phyloP scores from a whole-genome alignment of 2,888 invertebrate species.

The Trissolcus brochymenae region DNA sequence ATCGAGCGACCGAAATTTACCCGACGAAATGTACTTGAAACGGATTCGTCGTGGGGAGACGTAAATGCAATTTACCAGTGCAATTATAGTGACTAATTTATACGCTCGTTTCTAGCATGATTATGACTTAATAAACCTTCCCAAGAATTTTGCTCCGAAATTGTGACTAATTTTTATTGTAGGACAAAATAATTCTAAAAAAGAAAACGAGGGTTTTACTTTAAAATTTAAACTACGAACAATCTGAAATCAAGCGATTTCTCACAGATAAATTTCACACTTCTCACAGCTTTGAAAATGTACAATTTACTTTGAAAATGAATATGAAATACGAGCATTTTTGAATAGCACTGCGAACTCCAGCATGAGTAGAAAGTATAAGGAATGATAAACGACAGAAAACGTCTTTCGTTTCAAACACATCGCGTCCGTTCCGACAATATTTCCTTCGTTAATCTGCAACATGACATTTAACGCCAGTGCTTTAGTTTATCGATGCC shows the following conservation, averaged over 20 bases:
- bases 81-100: constrained; percentile 16
- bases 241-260: too few relatives aligned
- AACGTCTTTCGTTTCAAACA: not conserved
- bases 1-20: constrained; percentile 29
- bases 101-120: not conserved
- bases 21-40: constrained; percentile 25
- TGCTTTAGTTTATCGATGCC: constrained; percentile 11
- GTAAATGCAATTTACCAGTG: constrained; percentile 9
- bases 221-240: too few relatives aligned
- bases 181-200: too few relatives aligned
- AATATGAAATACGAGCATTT: too few relatives aligned
- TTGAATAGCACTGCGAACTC: too few relatives aligned
- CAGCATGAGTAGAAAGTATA: not conserved
- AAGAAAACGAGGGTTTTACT: too few relatives aligned
- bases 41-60: constrained; percentile 17
- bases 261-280: too few relatives aligned
- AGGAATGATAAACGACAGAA: constrained; percentile 10
- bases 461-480: constrained; percentile 23
- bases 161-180: too few relatives aligned
- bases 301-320: too few relatives aligned
- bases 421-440: not conserved
- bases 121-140: constrained; percentile 5
- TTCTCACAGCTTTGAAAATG: too few relatives aligned
- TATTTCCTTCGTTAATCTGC: constrained; percentile 1
- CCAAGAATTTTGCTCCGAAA: too few relatives aligned